Percentiles rank a stretch among this genome's conserved stretches.
These are phyloP conservation scores for Phoxinus dragarum DNA, from an alignment of 2,797 vertebrate species.

Conservation along the genomic window DNA sequence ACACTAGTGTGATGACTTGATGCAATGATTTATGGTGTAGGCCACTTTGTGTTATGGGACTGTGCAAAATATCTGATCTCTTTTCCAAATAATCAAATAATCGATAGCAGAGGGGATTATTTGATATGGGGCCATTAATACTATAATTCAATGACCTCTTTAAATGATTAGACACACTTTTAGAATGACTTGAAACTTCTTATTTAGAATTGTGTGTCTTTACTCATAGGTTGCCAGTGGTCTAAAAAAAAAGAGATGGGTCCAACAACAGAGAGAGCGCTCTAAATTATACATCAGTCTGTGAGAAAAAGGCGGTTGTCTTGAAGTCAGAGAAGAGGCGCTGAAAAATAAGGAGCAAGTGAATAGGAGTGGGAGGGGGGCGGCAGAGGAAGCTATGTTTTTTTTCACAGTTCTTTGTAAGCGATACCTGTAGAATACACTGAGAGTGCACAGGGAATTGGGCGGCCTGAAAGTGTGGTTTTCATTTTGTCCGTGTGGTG, in stretches of 20 bases:
- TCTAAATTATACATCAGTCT: constrained; percentile 23
- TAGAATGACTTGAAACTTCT: neutral
- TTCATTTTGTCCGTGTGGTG: constrained; percentile 71
- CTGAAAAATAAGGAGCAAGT: constrained; percentile 45
- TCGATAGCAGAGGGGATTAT: constrained; percentile 15
- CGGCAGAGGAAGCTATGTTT: constrained; percentile 35
- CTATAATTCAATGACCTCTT: constrained; percentile 23
- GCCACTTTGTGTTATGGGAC: constrained; percentile 6
- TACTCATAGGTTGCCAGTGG: neutral
- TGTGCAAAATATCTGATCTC: constrained; percentile 40
- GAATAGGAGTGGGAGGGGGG: constrained; percentile 45
- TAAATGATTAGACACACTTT: neutral
- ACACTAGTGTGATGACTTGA: constrained; percentile 40
- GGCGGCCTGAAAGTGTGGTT: constrained; percentile 69
- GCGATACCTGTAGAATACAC: constrained; percentile 72
- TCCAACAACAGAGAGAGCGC: constrained; percentile 16
- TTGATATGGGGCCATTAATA: neutral
- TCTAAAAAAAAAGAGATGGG: constrained; percentile 23
- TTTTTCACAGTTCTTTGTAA: constrained; percentile 67
- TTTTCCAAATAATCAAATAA: constrained; percentile 25
- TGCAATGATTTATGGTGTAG: constrained; percentile 51
- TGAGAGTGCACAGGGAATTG: constrained; percentile 63
- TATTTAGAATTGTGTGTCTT: neutral
- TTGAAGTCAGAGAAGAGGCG: constrained; percentile 22
- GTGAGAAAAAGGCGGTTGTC: neutral